A percentile compares a stretch with the other conserved stretches of the same genome.
Evolutionary conservation across 2,113 vertebrate species (phyloP).

Genomic region (Axis porcinus): DNA sequence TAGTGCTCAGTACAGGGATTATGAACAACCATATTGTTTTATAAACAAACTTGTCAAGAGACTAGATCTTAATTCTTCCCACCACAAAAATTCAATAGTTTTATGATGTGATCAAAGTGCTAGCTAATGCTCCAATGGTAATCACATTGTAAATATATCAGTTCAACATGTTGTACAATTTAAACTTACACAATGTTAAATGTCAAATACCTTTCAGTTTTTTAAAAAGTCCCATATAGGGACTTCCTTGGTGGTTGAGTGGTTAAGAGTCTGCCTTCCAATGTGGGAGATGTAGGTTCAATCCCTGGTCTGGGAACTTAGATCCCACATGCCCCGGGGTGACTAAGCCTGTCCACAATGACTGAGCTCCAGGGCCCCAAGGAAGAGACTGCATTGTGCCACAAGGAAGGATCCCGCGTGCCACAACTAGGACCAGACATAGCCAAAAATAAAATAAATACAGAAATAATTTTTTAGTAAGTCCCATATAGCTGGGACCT

Average conservation of each 20-base stretch:
- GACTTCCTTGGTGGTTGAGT: neutral
- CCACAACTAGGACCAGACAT: neutral
- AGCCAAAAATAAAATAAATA: neutral
- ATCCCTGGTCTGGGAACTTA: neutral
- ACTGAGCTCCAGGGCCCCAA: neutral
- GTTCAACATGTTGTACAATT: neutral
- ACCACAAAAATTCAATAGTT: neutral
- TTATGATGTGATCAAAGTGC: neutral
- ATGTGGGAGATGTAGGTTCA: neutral
- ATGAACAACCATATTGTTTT: neutral
- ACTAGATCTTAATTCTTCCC: neutral
- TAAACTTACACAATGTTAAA: neutral
- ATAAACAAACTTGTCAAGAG: neutral
- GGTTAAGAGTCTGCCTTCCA: neutral
- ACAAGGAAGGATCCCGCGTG: neutral
- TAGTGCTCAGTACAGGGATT: neutral
- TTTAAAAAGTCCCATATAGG: neutral
- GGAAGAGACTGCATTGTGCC: neutral
- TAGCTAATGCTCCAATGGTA: neutral
- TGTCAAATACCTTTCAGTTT: neutral
- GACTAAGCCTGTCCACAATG: neutral
- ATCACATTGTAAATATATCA: neutral
- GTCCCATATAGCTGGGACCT: neutral
- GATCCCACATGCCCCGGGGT: neutral
- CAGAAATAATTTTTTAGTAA: neutral